Base-by-base conservation (phyloP, 2,888 invertebrate genomes). In the Melanotus villosus region DNA sequence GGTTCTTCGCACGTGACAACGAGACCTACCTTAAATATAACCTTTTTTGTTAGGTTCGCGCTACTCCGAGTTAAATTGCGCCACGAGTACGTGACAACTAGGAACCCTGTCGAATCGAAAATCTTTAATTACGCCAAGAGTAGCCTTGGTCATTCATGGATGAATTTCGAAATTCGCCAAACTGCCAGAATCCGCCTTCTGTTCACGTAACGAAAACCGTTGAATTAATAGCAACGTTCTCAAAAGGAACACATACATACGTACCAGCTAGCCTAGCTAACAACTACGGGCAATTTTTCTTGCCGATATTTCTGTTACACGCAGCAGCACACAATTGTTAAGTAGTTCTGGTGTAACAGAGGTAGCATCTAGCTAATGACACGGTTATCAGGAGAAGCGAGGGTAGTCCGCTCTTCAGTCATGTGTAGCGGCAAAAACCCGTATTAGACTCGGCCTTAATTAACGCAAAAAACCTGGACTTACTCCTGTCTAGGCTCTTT, bases 381-480 rank as follows among this genome's bases (percentile, higher is more conserved):
- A 79, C 78, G 80, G 78, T 77, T 78, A 79, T 78, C 71, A 71
- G 65, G 62, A 62, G 68, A 68, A 71, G 73, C 68, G 72, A 73
- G 77, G 78, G 75, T 82, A 81, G 80, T 81, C 81, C 81, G 79
- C 81, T 80, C 80, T 79, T 82, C 80, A 80, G 80, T 82, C 82
- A 81, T 82, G 82, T 80, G 80, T 78, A 76, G 78, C 78, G 75
- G 79, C 82, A 83, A 83, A 83, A 83, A 83, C 81, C 78, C 78
- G 80, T 83, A 83, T 83, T 82, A 83, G 82, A 82, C 78, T 74
- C 79, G 82, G 80, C 80, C 83, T 82, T 83, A 83, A 83, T 83
- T 83, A 83, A 83, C 79, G 80, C 83, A 83, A 83, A 83, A 83
- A 83, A 82, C 80, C 71, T 71, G 73, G 72, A 71, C 70, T 63